phyloP scores from a whole-genome alignment of 1,140 invertebrate species.

The Periplaneta americana region DNA sequence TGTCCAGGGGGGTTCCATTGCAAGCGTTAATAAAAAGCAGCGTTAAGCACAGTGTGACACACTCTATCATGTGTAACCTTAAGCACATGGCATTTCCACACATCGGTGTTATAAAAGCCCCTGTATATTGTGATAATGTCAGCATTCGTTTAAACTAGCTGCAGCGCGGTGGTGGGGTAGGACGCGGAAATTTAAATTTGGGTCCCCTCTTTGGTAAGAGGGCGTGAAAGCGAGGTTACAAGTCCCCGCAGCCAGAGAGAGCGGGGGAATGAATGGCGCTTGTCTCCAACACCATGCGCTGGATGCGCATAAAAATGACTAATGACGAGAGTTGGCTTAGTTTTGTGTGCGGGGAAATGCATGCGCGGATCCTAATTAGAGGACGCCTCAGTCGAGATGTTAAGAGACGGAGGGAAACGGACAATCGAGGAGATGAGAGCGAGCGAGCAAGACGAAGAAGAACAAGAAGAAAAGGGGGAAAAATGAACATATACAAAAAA shows the following conservation, averaged over 20 bases:
- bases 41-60: not conserved
- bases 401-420: not conserved
- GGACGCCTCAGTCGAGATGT: not conserved
- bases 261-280: not conserved
- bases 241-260: not conserved
- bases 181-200: not conserved
- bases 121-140: not conserved
- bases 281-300: conserved; percentile 2
- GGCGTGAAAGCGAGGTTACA: not conserved
- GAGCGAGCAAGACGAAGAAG: not conserved
- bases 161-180: not conserved
- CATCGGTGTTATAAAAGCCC: not conserved
- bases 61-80: not conserved
- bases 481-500: not conserved
- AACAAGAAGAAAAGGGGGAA: not conserved
- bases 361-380: not conserved
- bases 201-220: not conserved
- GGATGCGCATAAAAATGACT: conserved; percentile 14
- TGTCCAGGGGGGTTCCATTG: not conserved
- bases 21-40: not conserved
- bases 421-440: not conserved
- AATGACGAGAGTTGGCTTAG: conserved; percentile 14
- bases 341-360: not conserved
- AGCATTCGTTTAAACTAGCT: not conserved
- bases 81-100: not conserved